Percentiles rank a stretch among this genome's conserved stretches.
Conservation (phyloP, 2,113 vertebrate species). For the Eclectus roratus region DNA sequence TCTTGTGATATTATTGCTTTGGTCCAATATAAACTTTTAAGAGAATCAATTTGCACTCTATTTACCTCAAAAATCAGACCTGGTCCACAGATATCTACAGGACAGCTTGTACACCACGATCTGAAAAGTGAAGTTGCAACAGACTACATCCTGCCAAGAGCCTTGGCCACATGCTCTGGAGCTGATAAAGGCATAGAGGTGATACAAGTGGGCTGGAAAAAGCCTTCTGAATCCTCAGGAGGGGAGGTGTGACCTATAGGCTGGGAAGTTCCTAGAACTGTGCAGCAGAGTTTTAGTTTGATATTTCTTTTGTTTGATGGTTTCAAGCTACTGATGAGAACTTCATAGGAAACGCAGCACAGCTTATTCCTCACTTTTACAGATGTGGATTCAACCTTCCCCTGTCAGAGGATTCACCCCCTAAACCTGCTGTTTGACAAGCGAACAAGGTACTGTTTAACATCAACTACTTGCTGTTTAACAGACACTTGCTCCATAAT, state of each 20-base stretch:
- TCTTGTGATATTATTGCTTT: constrained; percentile 34
- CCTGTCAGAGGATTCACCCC: background rate
- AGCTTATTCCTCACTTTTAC: background rate
- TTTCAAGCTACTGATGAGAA: background rate
- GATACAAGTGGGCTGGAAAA: constrained; percentile 8
- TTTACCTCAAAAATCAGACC: constrained; percentile 32
- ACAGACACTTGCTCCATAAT: background rate
- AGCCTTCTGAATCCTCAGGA: background rate
- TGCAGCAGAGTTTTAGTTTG: background rate
- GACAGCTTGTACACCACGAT: background rate
- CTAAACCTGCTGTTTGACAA: background rate
- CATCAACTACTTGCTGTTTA: background rate
- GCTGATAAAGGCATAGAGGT: constrained; percentile 54
- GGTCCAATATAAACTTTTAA: constrained; percentile 30
- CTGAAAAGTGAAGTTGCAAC: constrained; percentile 18
- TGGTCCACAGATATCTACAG: background rate
- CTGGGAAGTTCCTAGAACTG: background rate
- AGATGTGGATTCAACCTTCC: background rate
- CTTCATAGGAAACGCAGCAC: background rate
- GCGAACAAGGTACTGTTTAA: background rate
- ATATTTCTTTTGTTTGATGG: background rate
- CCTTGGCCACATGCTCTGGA: constrained; percentile 10
- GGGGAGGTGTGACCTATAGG: background rate
- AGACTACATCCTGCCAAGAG: constrained; percentile 8
- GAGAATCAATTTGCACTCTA: background rate